Evolutionary conservation across 2,888 invertebrate species (phyloP), one percentile per base, ranked within the genome.

Genomic region (Brachypalpus laphriformis): DNA sequence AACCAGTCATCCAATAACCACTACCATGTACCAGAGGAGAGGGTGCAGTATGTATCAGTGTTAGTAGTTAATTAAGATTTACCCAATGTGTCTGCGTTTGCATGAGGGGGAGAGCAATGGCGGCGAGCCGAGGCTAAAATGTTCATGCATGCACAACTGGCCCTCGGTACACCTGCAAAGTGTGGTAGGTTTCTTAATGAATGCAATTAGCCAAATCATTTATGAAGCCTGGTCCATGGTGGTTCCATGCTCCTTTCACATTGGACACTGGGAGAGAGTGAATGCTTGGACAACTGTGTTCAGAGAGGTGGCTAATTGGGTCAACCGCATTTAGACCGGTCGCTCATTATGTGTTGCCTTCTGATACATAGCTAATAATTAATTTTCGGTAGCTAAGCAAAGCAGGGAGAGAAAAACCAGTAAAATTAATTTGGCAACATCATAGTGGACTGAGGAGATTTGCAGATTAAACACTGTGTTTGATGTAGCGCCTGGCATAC

Each of bases 191-290:
- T 85, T 85, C 85, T 85, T 85, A 81, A 85, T 85, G 85, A 85
- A 85, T 85, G 85, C 85, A 85, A 85, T 85, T 85, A 85, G 81
- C 71, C 81, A 81, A 85, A 81, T 85, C 85, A 85, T 85, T 85
- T 85, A 85, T 81, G 81, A 81, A 71, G 65, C 81, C 83, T 51
- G 49, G 49, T 59, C 54, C 28, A 47, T 74, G 47, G 40, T 54
- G 45, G 45, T 59, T 18, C 42, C 16, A 59, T 20, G 9, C 49
- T 20, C 31, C 5, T 22, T n/a, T n/a, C n/a, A n/a, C 28, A 5
- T 3, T n/a, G 11, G 31, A 16, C 34, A 34, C 3, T 25, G 7
- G 31, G 31, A 5, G 11, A 28, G 37, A 45, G 28, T 28, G 37
- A 59, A 22, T 56, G 68, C 40, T 40, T 51, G 63, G 47, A 70